Evolutionary conservation across 2,888 invertebrate genomes (phyloP).

Genomic region (Cerceris rybyensis): DNA sequence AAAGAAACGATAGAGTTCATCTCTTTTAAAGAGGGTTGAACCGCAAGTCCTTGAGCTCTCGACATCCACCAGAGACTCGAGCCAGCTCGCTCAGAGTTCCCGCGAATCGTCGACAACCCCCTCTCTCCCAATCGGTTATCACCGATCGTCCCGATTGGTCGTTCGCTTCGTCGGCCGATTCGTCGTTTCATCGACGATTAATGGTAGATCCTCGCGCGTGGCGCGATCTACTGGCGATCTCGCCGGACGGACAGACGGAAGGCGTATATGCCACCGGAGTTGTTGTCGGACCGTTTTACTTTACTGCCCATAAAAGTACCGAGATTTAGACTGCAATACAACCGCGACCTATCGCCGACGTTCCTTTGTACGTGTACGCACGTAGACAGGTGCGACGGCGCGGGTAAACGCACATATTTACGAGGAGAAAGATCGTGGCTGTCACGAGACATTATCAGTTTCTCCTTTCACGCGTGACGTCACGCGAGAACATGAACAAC

Average conservation of each 20-base stretch:
- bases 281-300: constrained; percentile 81
- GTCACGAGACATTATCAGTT: constrained; percentile 58
- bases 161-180: constrained; percentile 19
- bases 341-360: constrained; percentile 76
- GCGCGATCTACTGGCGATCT: constrained; percentile 50
- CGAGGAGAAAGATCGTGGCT: constrained; percentile 24
- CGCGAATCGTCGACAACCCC: no score
- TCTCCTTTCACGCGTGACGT: constrained; percentile 37
- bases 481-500: constrained; percentile 12
- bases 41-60: no score
- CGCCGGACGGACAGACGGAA: constrained; percentile 61
- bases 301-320: constrained; percentile 81
- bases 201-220: constrained; percentile 39
- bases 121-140: background rate
- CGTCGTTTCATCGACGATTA: constrained; percentile 38
- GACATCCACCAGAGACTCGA: no score
- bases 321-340: constrained; percentile 81
- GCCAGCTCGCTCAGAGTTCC: no score
- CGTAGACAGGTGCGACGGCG: background rate
- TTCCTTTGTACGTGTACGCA: constrained; percentile 28
- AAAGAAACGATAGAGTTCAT: no score
- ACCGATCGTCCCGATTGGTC: background rate
- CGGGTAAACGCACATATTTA: no score
- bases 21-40: no score
- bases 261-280: constrained; percentile 70